A percentile compares a stretch with the other conserved stretches of the same genome.
Conservation (phyloP, 2,888 invertebrate genomes). For the Penaeus monodon region DNA sequence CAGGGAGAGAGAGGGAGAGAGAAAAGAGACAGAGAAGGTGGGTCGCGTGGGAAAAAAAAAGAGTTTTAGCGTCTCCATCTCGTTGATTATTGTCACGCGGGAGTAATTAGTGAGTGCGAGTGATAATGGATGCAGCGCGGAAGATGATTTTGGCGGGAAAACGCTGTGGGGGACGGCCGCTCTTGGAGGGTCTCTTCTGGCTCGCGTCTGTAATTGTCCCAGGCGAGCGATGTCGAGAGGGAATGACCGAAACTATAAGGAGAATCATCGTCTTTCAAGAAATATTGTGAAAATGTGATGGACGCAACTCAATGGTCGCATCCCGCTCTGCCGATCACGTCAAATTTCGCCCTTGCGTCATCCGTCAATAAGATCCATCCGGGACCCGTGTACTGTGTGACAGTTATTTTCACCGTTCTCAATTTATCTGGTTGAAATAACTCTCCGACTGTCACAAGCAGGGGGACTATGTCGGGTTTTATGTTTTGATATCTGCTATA, state of each 20-base stretch:
- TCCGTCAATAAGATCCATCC: neutral
- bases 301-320: conserved; percentile 38
- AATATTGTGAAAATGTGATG: conserved; percentile 59
- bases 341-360: conserved; percentile 15
- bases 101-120: too few relatives aligned
- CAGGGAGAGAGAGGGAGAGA: neutral
- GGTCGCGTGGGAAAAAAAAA: too few relatives aligned
- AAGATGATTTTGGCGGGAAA: neutral
- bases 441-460: conserved; percentile 57
- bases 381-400: neutral
- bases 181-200: neutral
- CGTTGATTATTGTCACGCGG: too few relatives aligned
- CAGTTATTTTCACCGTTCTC: conserved; percentile 34
- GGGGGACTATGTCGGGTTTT: conserved; percentile 48
- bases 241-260: conserved; percentile 50
- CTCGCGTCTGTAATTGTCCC: conserved; percentile 33
- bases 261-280: conserved; percentile 58
- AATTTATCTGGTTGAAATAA: conserved; percentile 54
- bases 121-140: neutral
- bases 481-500: conserved; percentile 60
- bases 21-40: too few relatives aligned
- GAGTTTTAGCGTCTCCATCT: too few relatives aligned
- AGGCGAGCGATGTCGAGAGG: conserved; percentile 42
- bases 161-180: neutral
- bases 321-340: neutral